phyloP scores from a whole-genome alignment of 2,113 vertebrate genomes.

The Oreotragus oreotragus region DNA sequence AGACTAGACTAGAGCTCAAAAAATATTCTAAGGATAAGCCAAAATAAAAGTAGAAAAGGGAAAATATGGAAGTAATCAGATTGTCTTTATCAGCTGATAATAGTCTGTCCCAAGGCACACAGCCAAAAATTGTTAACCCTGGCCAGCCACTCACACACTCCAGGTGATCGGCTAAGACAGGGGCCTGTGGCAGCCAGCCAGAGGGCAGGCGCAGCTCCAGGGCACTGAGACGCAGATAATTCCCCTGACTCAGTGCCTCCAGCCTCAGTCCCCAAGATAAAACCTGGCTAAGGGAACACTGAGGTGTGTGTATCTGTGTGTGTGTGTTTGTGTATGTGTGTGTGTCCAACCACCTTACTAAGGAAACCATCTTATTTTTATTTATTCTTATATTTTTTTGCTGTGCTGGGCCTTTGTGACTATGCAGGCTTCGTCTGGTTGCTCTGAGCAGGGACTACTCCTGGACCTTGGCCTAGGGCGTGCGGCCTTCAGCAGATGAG shows the following conservation, averaged over 20 bases:
- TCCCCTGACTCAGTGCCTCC: neutral
- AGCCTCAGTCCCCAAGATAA: neutral
- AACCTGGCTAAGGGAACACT: neutral
- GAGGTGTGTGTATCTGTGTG: neutral
- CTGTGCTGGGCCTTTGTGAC: neutral
- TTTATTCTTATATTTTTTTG: too few relatives aligned
- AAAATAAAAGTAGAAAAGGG: constrained; percentile 51
- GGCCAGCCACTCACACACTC: neutral
- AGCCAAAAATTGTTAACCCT: neutral
- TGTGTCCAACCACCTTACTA: neutral
- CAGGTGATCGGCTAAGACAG: neutral
- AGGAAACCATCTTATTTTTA: neutral
- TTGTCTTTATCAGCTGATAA: constrained; percentile 62
- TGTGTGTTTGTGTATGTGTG: neutral
- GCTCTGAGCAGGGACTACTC: neutral
- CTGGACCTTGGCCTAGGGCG: neutral
- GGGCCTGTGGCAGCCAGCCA: neutral
- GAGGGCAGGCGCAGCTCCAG: neutral
- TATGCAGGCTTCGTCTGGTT: neutral
- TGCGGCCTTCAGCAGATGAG: neutral
- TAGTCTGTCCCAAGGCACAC: neutral
- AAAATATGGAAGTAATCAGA: constrained; percentile 67
- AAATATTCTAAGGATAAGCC: constrained; percentile 42
- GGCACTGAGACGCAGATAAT: neutral
- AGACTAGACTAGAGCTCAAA: constrained; percentile 41